phyloP scores from a whole-genome alignment of 1,140 invertebrate species.

The Aphelinus certus region DNA sequence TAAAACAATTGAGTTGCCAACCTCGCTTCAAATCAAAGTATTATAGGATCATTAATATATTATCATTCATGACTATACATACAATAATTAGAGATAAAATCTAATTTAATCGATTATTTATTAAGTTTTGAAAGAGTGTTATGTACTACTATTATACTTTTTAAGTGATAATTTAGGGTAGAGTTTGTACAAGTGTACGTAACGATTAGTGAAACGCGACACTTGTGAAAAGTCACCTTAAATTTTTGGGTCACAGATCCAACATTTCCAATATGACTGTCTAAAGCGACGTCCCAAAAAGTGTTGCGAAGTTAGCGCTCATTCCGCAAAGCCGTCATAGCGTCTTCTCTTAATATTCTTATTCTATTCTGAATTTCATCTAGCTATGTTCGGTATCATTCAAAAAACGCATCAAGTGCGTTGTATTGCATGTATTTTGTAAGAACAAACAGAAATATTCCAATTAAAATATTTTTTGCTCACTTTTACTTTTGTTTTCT shows the following conservation, averaged over 20 bases:
- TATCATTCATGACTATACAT: slow-evolving; percentile 66
- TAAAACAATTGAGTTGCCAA: slow-evolving; percentile 30
- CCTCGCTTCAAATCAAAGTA: slow-evolving; percentile 55
- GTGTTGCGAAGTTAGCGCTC: slow-evolving; percentile 34
- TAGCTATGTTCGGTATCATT: slow-evolving; percentile 53
- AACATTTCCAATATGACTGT: slow-evolving; percentile 31
- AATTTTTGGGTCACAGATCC: slow-evolving; percentile 12
- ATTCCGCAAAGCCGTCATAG: slow-evolving; percentile 35
- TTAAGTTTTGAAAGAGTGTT: slow-evolving; percentile 61
- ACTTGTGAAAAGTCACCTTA: slow-evolving; percentile 29
- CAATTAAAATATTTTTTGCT: slow-evolving; percentile 49
- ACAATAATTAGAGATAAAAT: slow-evolving; percentile 65
- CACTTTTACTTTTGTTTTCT: slow-evolving; percentile 37
- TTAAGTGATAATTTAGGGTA: slow-evolving; percentile 30
- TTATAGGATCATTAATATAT: slow-evolving; percentile 68
- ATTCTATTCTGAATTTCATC: slow-evolving; percentile 58
- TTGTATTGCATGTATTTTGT: slow-evolving; percentile 39
- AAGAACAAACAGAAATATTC: slow-evolving; percentile 51
- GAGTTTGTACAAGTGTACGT: slow-evolving; percentile 27
- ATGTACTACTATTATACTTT: slow-evolving; percentile 51
- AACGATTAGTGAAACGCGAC: slow-evolving; percentile 5
- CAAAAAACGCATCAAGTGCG: slow-evolving; percentile 26
- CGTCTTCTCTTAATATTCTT: slow-evolving; percentile 46
- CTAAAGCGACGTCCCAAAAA: slow-evolving; percentile 37
- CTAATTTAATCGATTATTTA: slow-evolving; percentile 68